phyloP scores from a whole-genome alignment of 2,888 invertebrate species.

The Parochlus steinenii region DNA sequence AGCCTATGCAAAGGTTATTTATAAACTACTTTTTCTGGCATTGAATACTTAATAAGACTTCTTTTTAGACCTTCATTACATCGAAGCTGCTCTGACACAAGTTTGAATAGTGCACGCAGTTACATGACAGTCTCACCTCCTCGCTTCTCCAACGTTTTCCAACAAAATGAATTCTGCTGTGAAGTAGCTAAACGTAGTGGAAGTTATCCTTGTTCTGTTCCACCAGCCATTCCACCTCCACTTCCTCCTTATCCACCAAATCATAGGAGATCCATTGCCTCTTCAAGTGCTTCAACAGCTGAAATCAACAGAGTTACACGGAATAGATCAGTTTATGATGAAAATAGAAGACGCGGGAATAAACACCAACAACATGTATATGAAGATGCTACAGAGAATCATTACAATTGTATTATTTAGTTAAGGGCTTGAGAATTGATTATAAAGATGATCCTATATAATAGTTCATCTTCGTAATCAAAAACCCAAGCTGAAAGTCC shows the following conservation, averaged over 20 bases:
- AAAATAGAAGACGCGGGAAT: constrained; percentile 6
- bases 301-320: constrained; percentile 4
- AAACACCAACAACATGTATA: constrained; percentile 1
- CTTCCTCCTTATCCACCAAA: constrained; percentile 12
- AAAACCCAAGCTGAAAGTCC: too few species aligned
- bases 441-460: too few species aligned
- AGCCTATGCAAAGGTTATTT: constrained; percentile 8
- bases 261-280: constrained; percentile 8
- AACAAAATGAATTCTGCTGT: constrained; percentile 1
- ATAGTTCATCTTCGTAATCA: too few species aligned
- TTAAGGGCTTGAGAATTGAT: too few species aligned
- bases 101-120: constrained; percentile 12
- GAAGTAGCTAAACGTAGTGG: background rate
- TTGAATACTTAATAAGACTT: background rate
- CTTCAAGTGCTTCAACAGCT: constrained; percentile 7
- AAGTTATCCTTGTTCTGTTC: background rate
- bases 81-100: constrained; percentile 13
- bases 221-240: constrained; percentile 2
- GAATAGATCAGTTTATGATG: background rate
- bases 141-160: constrained; percentile 8
- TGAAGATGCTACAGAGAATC: constrained; percentile 9
- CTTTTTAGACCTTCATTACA: constrained; percentile 9
- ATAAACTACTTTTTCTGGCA: constrained; percentile 15
- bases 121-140: constrained; percentile 13
- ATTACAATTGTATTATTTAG: constrained; percentile 11